These are phyloP conservation scores for Gyps fulvus DNA, from an alignment of 2,113 vertebrate species.

Conservation along the genomic window DNA sequence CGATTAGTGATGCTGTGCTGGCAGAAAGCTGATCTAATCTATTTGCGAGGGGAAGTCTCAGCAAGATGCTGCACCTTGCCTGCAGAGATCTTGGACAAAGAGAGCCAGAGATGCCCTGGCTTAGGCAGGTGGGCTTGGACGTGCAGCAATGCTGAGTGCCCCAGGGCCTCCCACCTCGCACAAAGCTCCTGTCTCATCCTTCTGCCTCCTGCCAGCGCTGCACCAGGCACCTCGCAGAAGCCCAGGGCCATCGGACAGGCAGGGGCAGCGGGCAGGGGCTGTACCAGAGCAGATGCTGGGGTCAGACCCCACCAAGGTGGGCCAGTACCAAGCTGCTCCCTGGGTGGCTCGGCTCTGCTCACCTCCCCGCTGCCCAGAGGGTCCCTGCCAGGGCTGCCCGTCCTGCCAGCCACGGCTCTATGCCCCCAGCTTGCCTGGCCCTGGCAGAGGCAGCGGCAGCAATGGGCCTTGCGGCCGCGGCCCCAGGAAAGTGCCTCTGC, in stretches of 20 bases:
- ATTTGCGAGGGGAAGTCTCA: neutral
- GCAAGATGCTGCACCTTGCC: neutral
- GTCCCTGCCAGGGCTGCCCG: neutral
- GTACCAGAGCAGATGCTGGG: neutral
- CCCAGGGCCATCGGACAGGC: neutral
- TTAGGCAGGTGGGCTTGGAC: neutral
- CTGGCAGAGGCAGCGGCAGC: neutral
- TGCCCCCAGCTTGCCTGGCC: accelerated
- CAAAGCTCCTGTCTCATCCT: neutral
- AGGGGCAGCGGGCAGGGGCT: neutral
- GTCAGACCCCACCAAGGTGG: neutral
- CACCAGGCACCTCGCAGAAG: neutral
- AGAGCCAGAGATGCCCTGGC: neutral
- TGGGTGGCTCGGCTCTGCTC: neutral
- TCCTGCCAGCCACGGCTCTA: neutral
- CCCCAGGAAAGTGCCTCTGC: neutral
- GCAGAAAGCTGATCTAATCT: neutral
- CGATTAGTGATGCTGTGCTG: neutral
- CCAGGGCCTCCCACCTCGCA: neutral
- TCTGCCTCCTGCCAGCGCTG: neutral
- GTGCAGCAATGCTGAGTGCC: neutral
- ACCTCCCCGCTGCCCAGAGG: neutral
- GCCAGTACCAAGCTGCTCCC: neutral
- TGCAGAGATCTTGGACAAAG: neutral
- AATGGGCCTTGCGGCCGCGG: accelerated